phyloP scores from a whole-genome alignment of 2,113 vertebrate species.

The Arvicanthis niloticus region DNA sequence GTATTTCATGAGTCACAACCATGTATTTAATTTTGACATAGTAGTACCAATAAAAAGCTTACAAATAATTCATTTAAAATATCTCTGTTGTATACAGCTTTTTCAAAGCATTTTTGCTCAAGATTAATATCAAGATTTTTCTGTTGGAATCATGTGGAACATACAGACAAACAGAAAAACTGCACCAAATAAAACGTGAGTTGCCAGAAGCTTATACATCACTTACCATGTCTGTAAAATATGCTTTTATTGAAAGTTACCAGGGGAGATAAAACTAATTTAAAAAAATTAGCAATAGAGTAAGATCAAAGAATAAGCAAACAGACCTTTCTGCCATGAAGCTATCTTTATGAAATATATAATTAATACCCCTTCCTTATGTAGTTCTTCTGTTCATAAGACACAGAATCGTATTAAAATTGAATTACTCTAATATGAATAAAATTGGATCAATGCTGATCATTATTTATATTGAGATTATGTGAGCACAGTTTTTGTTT shows the following conservation, averaged over 20 bases:
- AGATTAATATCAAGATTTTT: constrained; percentile 73
- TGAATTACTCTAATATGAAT: background rate
- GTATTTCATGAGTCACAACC: constrained; percentile 66
- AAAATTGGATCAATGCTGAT: constrained; percentile 66
- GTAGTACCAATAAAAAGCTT: constrained; percentile 71
- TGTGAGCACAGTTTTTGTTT: background rate
- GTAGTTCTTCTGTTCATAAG: constrained; percentile 48
- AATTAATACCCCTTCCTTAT: constrained; percentile 8
- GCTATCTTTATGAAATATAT: constrained; percentile 55
- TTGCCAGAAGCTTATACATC: constrained; percentile 47
- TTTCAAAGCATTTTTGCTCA: constrained; percentile 63
- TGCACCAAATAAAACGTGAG: constrained; percentile 57
- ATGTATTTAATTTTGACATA: constrained; percentile 78
- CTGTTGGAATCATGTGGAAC: constrained; percentile 39
- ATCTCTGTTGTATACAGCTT: background rate
- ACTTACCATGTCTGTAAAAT: constrained; percentile 54
- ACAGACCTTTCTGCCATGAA: background rate
- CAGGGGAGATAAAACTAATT: background rate
- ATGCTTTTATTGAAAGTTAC: constrained; percentile 51
- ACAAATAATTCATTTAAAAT: constrained; percentile 73
- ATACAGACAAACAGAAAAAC: constrained; percentile 61
- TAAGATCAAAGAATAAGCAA: constrained; percentile 19
- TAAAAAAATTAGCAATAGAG: constrained; percentile 40
- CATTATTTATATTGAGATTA: background rate
- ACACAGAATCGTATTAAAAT: constrained; percentile 49